Percentiles rank a stretch among this genome's conserved stretches.
phyloP scores from a whole-genome alignment of 92 coral and sea anemone genomes.

The Epizoanthus ramosus region DNA sequence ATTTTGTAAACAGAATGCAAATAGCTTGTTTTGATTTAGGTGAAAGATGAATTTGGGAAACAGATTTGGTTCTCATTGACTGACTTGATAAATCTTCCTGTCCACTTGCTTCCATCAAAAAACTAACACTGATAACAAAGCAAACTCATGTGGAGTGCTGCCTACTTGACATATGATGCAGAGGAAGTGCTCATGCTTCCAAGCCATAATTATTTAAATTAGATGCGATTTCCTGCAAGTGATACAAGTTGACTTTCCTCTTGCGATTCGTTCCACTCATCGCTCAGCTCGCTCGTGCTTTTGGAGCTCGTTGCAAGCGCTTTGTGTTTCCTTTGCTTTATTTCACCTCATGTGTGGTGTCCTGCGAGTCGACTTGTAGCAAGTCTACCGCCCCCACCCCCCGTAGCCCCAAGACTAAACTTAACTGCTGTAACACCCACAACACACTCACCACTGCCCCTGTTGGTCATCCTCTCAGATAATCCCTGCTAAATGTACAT shows the following conservation, averaged over 20 bases:
- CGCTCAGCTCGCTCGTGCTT: too few relatives aligned
- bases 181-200: neutral
- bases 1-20: slow-evolving; percentile 10
- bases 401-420: too few relatives aligned
- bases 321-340: too few relatives aligned
- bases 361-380: too few relatives aligned
- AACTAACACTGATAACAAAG: neutral
- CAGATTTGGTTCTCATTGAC: neutral
- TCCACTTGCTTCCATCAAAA: neutral
- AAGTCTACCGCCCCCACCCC: too few relatives aligned
- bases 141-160: neutral
- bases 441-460: too few relatives aligned
- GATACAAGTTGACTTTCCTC: neutral
- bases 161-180: neutral
- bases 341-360: too few relatives aligned
- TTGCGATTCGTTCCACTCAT: neutral
- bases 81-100: neutral
- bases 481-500: too few relatives aligned
- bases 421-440: too few relatives aligned
- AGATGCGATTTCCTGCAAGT: too few relatives aligned
- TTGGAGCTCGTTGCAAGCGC: too few relatives aligned
- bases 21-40: slow-evolving; percentile 1
- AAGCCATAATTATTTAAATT: neutral
- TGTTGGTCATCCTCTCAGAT: too few relatives aligned
- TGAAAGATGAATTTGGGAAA: slow-evolving; percentile 2